Percentiles rank a stretch among this genome's conserved stretches.
phyloP scores from a whole-genome alignment of 2,113 vertebrate species.

The Melospiza melodia region DNA sequence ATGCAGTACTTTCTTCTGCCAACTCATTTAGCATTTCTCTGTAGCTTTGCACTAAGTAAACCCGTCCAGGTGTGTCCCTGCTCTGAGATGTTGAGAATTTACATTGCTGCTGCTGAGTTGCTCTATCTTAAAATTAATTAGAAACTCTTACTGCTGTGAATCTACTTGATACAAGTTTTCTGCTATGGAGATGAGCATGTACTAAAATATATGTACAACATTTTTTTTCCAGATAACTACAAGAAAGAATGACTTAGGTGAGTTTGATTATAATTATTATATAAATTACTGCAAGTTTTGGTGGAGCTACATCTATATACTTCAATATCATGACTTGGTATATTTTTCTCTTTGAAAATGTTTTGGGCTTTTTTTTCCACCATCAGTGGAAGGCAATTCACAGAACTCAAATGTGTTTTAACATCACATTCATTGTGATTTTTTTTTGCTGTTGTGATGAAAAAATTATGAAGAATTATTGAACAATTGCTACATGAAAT shows the following conservation, averaged over 20 bases:
- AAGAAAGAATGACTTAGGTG: constrained; percentile 46
- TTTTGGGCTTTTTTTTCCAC: not conserved
- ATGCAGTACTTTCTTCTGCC: constrained; percentile 52
- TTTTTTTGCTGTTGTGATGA: not conserved
- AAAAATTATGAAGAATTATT: not conserved
- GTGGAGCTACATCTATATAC: not conserved
- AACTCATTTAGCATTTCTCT: constrained; percentile 39
- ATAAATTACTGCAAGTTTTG: not conserved
- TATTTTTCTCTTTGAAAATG: not conserved
- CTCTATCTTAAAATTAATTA: not conserved
- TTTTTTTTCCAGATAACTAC: constrained; percentile 17
- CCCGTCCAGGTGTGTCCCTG: constrained; percentile 56
- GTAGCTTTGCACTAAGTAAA: constrained; percentile 39
- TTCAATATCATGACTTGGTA: not conserved
- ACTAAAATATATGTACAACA: not conserved
- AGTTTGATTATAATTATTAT: constrained; percentile 28
- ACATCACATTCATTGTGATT: not conserved
- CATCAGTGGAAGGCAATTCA: not conserved
- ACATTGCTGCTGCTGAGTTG: not conserved
- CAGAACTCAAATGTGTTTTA: not conserved
- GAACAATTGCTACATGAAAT: not conserved
- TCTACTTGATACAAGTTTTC: not conserved
- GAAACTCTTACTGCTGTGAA: not conserved
- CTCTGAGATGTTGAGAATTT: not conserved
- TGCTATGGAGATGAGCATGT: not conserved